Base-by-base conservation (phyloP, 2,797 vertebrate genomes). In the Columba guinea region DNA sequence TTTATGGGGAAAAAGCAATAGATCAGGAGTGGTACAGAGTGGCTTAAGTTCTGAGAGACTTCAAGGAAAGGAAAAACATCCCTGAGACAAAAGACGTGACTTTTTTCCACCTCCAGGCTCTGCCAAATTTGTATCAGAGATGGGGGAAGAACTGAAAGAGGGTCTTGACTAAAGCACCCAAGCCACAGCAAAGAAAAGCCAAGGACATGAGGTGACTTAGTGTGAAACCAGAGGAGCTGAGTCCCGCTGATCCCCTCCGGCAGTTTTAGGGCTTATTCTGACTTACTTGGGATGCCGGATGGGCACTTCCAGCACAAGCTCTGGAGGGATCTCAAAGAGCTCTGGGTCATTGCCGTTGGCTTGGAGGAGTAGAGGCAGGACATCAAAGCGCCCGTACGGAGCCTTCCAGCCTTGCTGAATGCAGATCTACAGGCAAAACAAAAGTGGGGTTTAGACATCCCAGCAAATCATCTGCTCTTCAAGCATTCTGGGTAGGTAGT, bases 241-340 rank as follows among this genome's bases (percentile, higher is more conserved):
- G 51, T 19, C 27, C 41, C 35, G 10, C 37, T 34, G n/a, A 7
- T 13, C 12, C 39, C 27, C 51, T 58, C 0, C 0, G 26, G 34
- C 24, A 28, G 55, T 18, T 64, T 13, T 3, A 8, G 35, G 58
- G 28, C 16, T 24, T 22, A 32, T 35, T 90, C 62, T 28, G 37
- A 98, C 99, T 99, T 98, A 99, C 99, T 99, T 99, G 80, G 99
- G 99, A 76, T 99, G 99, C 41, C 98, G 98, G 96, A 99, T 99
- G 44, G 98, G 98, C 80, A 99, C 99, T 98, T 99, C 99, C 97
- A 99, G 95, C 92, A 99, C 98, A 5, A 99, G 98, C 97, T 99
- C 99, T 0, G 99, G 99, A 0, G 99, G 99, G 53, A 99, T 98
- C 97, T 99, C 99, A 16, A 99, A 99, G 90, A 99, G 98, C 97